phyloP scores from a whole-genome alignment of 2,888 invertebrate species.

The Pachymerium ferrugineum region DNA sequence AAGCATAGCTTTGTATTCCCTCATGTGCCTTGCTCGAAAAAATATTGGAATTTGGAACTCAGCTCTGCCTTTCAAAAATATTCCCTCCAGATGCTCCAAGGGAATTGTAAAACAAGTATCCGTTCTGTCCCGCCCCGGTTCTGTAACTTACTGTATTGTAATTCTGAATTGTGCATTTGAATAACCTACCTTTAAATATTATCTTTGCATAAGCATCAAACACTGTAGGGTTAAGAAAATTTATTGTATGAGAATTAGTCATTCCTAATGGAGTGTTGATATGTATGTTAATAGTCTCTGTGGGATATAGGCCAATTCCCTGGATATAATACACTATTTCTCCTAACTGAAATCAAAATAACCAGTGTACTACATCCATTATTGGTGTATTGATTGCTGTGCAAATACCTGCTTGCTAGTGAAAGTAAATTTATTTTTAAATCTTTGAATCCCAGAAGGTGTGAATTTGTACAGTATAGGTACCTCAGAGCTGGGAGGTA shows the following conservation, averaged over 20 bases:
- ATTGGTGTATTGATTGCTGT: not conserved
- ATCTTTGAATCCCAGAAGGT: not conserved
- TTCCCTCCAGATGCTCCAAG: not conserved
- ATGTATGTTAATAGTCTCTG: not conserved
- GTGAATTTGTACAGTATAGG: not conserved
- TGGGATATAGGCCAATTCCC: slow-evolving; percentile 7
- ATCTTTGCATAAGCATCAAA: slow-evolving; percentile 1
- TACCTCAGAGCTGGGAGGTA: not conserved
- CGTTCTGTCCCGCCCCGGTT: not conserved
- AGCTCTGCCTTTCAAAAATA: not conserved
- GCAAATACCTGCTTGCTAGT: not conserved
- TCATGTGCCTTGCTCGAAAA: slow-evolving; percentile 8
- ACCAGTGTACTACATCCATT: not conserved
- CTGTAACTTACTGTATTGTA: not conserved
- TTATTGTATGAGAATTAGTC: slow-evolving; percentile 14
- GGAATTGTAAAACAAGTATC: slow-evolving; percentile 3
- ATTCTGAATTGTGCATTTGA: not conserved
- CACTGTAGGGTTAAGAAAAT: slow-evolving; percentile 21
- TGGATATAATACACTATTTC: slow-evolving; percentile 6
- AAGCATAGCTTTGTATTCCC: slow-evolving; percentile 5
- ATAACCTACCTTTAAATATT: not conserved
- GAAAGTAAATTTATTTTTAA: slow-evolving; percentile 19
- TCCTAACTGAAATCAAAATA: slow-evolving; percentile 3
- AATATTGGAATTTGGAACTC: slow-evolving; percentile 22
- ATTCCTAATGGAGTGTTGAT: not conserved